Evolutionary conservation across 2,797 vertebrate genomes (phyloP), one percentile per base, ranked within the genome.

Genomic region (Myotis planiceps): DNA sequence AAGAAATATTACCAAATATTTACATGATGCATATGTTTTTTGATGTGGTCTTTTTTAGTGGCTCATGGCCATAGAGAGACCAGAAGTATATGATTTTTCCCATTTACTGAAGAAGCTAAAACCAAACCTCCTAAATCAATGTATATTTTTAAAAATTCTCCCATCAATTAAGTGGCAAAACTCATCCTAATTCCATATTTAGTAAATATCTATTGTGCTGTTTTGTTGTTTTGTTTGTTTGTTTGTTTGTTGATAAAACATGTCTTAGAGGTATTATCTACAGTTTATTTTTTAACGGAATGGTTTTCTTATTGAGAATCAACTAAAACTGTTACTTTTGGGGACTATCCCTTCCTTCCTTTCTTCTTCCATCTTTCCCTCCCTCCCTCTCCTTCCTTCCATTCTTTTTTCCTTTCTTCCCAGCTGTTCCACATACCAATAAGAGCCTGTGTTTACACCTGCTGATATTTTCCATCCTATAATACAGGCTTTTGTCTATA

Each of bases 311-410:
- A 25, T 3, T 42, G 60, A 55, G 6, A 34, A 10, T n/a, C 6
- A 12, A 13, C 13, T 14, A 14, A 5, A 71, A 9, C 5, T 7
- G 0, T 32, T 16, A 5, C 25, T 27, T 68, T 37, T 25, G 6
- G 51, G 12, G 8, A 32, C 14, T 19, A 34, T 10, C 15, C 8
- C 21, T 75, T 12, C n/a, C 3, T 32, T 29, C 21, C 9, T 16
- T 2, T 12, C 6, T 32, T 5, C 10, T 2, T 8, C 18, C 18
- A 1, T 5, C 5, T 21, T 42, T 32, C 14, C 34, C 34, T 39
- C 18, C 15, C 6, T 51, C 0, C 16, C 2, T 58, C 55, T 27
- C 58, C 27, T 27, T 4, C 37, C 14, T 21, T 3, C 12, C 1
- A 29, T 37, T 49, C 29, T 16, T 19, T 58, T 37, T 42, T 7